phyloP scores from a whole-genome alignment of 1,140 invertebrate genomes.

The Ostrea edulis region DNA sequence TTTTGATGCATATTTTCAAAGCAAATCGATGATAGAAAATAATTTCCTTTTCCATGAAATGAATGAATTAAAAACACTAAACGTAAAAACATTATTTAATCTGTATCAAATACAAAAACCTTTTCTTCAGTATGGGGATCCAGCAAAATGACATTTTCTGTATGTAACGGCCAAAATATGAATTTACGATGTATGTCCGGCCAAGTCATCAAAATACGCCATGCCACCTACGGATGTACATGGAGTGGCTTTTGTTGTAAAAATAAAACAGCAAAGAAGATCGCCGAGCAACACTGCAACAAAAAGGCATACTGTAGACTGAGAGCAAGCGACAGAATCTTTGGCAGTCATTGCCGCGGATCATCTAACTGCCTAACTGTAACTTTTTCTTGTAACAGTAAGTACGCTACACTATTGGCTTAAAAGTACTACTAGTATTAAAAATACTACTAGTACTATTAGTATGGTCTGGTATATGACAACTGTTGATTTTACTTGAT shows the following conservation, averaged over 20 bases:
- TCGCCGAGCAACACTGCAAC: neutral
- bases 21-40: neutral
- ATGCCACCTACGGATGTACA: conserved; percentile 10
- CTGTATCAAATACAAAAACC: neutral
- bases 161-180: neutral
- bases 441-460: no score
- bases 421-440: no score
- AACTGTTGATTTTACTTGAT: no score
- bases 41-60: neutral
- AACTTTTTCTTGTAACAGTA: neutral
- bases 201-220: conserved; percentile 7
- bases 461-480: no score
- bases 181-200: neutral
- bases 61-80: neutral
- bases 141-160: neutral
- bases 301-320: neutral
- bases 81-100: neutral
- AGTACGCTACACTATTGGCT: neutral
- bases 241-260: neutral
- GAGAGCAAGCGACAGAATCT: neutral
- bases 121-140: neutral
- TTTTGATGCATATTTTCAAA: neutral
- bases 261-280: neutral
- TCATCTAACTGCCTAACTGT: conserved; percentile 18
- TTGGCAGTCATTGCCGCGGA: conserved; percentile 13